These are phyloP conservation scores for Gallinago jamesoni DNA, from an alignment of 2,113 vertebrate genomes.

Conservation along the genomic window DNA sequence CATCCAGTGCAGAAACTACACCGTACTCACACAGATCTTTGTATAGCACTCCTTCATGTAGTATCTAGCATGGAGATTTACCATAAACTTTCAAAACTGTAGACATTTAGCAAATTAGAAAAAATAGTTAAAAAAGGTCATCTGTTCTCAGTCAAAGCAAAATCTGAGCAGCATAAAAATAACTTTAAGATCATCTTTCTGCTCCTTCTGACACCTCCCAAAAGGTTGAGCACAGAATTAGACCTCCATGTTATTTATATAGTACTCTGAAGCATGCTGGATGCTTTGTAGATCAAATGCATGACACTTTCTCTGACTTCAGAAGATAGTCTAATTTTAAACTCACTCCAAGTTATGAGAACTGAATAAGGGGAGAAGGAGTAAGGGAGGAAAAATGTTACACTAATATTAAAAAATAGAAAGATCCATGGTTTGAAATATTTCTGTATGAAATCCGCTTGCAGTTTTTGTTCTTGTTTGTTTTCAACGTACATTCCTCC, in stretches of 20 bases:
- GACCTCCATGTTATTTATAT: slow-evolving; percentile 14
- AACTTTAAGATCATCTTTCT: slow-evolving; percentile 19
- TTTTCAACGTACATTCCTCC: background rate
- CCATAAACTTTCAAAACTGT: background rate
- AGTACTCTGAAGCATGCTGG: background rate
- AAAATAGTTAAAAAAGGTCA: background rate
- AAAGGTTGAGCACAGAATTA: slow-evolving; percentile 22
- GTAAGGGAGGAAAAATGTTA: background rate
- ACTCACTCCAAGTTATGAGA: background rate
- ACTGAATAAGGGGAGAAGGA: background rate
- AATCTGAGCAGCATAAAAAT: slow-evolving; percentile 23
- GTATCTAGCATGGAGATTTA: background rate
- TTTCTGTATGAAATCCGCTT: background rate
- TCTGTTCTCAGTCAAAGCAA: slow-evolving; percentile 17
- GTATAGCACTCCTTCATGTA: background rate
- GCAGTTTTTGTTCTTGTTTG: background rate
- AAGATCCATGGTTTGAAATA: background rate
- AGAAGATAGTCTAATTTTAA: slow-evolving; percentile 22
- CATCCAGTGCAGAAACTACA: background rate
- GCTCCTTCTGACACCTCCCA: slow-evolving; percentile 10
- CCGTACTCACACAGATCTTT: background rate
- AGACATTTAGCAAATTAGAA: background rate
- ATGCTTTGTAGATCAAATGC: slow-evolving; percentile 25
- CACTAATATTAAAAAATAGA: background rate
- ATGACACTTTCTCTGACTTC: background rate